Evolutionary conservation across 2,113 vertebrate genomes (phyloP).

Genomic region (Psephotus haematonotus): DNA sequence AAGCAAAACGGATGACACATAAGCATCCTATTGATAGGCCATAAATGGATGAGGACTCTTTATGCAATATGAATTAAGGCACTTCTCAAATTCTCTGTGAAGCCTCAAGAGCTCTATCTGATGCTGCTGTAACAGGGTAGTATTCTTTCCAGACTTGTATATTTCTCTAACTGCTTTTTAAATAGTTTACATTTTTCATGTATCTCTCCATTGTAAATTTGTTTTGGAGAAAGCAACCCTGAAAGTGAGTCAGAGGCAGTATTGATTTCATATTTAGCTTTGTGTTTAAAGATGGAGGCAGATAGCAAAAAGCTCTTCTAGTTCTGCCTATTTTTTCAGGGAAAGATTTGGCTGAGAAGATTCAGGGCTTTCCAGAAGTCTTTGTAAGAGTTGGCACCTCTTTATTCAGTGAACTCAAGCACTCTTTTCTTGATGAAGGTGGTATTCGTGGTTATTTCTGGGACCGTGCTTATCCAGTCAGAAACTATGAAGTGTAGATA

Average conservation of each 20-base stretch:
- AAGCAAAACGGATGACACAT: fast-evolving
- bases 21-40: neutral
- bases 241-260: neutral
- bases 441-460: neutral
- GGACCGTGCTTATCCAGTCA: neutral
- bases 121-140: neutral
- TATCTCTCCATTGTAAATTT: neutral
- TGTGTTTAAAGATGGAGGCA: neutral
- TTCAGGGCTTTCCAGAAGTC: neutral
- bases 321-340: neutral
- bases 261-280: neutral
- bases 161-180: neutral
- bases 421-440: neutral
- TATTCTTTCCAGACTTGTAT: neutral
- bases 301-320: neutral
- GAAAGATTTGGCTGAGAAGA: neutral
- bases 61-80: neutral
- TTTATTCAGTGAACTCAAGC: neutral
- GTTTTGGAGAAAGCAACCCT: neutral
- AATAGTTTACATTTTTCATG: neutral
- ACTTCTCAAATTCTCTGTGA: neutral
- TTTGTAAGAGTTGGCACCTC: neutral
- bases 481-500: neutral
- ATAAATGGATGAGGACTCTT: neutral
- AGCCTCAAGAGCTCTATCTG: neutral